Evolutionary conservation across 92 coral and sea anemone genomes (phyloP).

Genomic region (Epizoanthus stellaris): DNA sequence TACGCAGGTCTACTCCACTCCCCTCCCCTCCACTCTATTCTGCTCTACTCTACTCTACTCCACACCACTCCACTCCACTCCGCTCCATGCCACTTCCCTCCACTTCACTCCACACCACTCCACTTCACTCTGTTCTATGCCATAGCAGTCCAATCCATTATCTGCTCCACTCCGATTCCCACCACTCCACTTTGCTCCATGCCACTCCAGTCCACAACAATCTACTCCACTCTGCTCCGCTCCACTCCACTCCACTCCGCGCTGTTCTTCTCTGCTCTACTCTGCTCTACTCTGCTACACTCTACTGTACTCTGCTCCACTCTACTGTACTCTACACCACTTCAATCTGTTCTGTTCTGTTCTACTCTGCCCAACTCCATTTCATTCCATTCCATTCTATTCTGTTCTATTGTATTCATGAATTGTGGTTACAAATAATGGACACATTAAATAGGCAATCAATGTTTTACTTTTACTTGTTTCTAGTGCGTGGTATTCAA

Average conservation of each 20-base stretch:
- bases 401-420: too few species aligned
- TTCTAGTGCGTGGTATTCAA: constrained; percentile 94
- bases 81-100: not conserved
- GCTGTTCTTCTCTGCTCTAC: not conserved
- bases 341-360: not conserved
- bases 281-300: not conserved
- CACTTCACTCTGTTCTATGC: not conserved
- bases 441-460: not conserved
- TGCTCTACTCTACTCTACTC: too few species aligned
- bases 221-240: not conserved
- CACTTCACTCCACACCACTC: not conserved
- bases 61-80: not conserved
- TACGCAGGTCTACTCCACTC: not conserved
- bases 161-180: too few species aligned
- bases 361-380: too few species aligned
- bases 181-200: not conserved
- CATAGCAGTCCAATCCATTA: too few species aligned
- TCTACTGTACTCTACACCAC: not conserved
- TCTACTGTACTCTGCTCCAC: not conserved
- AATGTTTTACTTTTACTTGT: not conserved
- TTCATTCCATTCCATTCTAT: too few species aligned
- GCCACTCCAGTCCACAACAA: not conserved
- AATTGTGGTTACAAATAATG: not conserved
- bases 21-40: not conserved
- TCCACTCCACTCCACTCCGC: too few species aligned